Percentiles rank a stretch among this genome's conserved stretches.
Conservation (phyloP, 2,888 invertebrate species). For the Chrysina gloriosa region DNA sequence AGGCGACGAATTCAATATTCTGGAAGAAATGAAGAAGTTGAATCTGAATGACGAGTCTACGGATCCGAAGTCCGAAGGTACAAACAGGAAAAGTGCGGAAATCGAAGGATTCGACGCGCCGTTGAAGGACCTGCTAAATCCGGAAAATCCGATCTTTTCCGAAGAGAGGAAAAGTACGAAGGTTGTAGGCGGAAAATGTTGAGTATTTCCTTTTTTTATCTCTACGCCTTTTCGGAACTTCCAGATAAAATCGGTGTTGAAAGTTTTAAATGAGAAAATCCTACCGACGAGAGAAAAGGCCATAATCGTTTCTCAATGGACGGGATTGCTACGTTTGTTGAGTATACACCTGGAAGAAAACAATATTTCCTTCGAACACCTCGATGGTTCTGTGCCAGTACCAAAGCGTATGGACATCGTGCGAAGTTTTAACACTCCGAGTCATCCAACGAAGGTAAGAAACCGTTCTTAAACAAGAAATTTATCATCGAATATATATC, state of each 20-base stretch:
- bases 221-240: too few relatives aligned
- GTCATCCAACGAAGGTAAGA: slow-evolving; percentile 69
- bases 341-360: slow-evolving; percentile 70
- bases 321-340: slow-evolving; percentile 81
- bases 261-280: slow-evolving; percentile 69
- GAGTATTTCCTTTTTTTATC: slow-evolving; percentile 14
- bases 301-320: slow-evolving; percentile 95
- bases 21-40: slow-evolving; percentile 74
- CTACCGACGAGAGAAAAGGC: slow-evolving; percentile 74
- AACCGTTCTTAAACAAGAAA: background rate
- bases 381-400: slow-evolving; percentile 83
- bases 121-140: slow-evolving; percentile 72
- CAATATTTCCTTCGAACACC: slow-evolving; percentile 71
- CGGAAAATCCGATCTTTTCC: slow-evolving; percentile 79
- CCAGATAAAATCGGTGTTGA: slow-evolving; percentile 70
- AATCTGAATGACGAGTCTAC: slow-evolving; percentile 65
- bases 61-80: slow-evolving; percentile 41
- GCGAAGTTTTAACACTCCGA: slow-evolving; percentile 75
- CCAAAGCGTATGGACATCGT: slow-evolving; percentile 78
- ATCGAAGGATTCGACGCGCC: slow-evolving; percentile 64
- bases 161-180: slow-evolving; percentile 74
- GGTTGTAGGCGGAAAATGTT: too few relatives aligned
- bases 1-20: slow-evolving; percentile 68
- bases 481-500: too few relatives aligned
- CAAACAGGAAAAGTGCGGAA: slow-evolving; percentile 64